phyloP scores from a whole-genome alignment of 2,113 vertebrate genomes.

The Ancistrus triradiatus region DNA sequence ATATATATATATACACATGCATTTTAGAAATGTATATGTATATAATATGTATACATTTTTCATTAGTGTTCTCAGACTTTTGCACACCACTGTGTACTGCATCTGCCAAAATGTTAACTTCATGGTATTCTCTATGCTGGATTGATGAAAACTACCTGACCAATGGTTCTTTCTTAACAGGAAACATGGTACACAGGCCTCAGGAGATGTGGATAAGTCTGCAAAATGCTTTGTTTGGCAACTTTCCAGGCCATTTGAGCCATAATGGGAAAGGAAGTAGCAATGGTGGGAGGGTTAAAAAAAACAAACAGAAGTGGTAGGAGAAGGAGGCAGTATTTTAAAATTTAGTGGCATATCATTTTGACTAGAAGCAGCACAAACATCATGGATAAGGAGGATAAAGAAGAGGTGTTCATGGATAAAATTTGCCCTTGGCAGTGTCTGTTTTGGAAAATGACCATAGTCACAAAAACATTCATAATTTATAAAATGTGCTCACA shows the following conservation, averaged over 20 bases:
- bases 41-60: too few species aligned
- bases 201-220: constrained; percentile 19
- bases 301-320: too few species aligned
- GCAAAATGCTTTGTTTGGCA: constrained; percentile 29
- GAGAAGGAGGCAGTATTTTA: constrained; percentile 29
- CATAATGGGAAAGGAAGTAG: constrained; percentile 22
- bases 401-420: neutral
- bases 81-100: too few species aligned
- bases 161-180: constrained; percentile 10
- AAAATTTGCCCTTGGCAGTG: neutral
- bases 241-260: constrained; percentile 21
- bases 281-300: constrained; percentile 9
- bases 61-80: too few species aligned
- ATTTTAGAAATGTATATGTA: too few species aligned
- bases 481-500: too few species aligned
- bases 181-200: constrained; percentile 30
- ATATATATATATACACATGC: too few species aligned
- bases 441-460: too few species aligned
- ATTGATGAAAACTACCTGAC: neutral
- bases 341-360: constrained; percentile 2
- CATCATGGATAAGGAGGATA: constrained; percentile 17
- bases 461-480: too few species aligned
- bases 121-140: neutral
- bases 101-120: neutral
- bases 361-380: constrained; percentile 7